Evolutionary conservation across 1,140 invertebrate genomes (phyloP).

Genomic region (Trypoxylus dichotomus): DNA sequence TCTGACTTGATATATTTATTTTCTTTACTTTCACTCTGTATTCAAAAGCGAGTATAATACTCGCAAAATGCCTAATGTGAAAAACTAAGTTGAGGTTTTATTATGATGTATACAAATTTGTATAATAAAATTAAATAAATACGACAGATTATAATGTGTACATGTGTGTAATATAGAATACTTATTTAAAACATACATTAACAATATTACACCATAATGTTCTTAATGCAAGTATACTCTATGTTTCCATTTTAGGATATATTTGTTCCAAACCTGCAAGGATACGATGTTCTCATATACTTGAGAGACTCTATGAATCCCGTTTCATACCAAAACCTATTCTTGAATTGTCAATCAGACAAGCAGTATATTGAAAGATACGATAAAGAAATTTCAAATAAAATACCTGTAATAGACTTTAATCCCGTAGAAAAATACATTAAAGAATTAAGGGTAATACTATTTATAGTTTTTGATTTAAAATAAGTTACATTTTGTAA

Average conservation of each 20-base stretch:
- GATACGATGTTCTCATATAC: constrained; percentile 79
- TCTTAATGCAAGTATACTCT: neutral
- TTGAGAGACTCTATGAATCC: constrained; percentile 64
- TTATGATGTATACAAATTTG: no score
- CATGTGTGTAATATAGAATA: no score
- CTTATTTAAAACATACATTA: no score
- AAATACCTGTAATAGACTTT: constrained; percentile 74
- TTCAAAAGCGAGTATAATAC: no score
- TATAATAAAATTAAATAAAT: no score
- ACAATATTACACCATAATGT: no score
- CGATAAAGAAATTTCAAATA: constrained; percentile 40
- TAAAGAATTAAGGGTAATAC: constrained; percentile 68
- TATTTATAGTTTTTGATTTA: constrained; percentile 15
- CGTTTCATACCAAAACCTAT: constrained; percentile 52
- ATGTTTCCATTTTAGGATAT: constrained; percentile 56
- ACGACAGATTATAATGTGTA: no score
- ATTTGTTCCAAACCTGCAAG: constrained; percentile 67
- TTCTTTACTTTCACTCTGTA: no score
- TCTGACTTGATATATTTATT: no score
- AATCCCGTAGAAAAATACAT: constrained; percentile 76
- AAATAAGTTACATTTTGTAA: constrained; percentile 26
- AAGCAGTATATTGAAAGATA: constrained; percentile 16
- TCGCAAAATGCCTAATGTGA: no score
- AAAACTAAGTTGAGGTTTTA: no score
- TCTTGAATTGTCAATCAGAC: constrained; percentile 47